These are phyloP conservation scores for Stenodera caucasica DNA, from an alignment of 2,888 invertebrate species.

Conservation along the genomic window DNA sequence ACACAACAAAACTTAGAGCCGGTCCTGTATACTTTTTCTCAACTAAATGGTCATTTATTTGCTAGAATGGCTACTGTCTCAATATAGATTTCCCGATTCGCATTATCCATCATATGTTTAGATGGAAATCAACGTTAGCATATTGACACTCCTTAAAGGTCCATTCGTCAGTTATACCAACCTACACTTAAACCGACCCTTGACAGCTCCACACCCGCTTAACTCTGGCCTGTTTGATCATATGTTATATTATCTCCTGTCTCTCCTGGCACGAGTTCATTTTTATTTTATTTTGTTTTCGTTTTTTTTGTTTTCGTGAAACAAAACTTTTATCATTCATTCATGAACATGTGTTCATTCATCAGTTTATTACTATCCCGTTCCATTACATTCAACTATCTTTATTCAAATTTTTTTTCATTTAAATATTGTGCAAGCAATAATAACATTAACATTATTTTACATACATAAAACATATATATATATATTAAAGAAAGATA, in stretches of 20 bases:
- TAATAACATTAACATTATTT: constrained; percentile 13
- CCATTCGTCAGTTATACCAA: constrained; percentile 38
- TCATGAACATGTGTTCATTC: constrained; percentile 53
- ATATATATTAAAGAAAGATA: constrained; percentile 20
- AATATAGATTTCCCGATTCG: too few relatives aligned
- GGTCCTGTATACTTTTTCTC: too few relatives aligned
- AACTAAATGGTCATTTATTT: too few relatives aligned
- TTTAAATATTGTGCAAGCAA: constrained; percentile 20
- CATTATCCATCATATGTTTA: background rate
- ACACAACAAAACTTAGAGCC: constrained; percentile 19
- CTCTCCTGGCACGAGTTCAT: constrained; percentile 41
- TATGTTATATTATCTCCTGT: constrained; percentile 41
- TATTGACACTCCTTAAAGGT: constrained; percentile 41
- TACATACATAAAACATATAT: constrained; percentile 24
- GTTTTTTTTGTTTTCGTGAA: too few relatives aligned
- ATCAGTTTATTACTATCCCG: constrained; percentile 37
- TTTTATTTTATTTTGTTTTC: constrained; percentile 31
- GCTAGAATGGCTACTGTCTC: too few relatives aligned
- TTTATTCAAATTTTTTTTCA: constrained; percentile 1
- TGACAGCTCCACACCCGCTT: constrained; percentile 49
- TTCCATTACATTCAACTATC: constrained; percentile 15
- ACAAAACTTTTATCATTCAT: constrained; percentile 50
- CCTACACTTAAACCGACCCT: constrained; percentile 46
- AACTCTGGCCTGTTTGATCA: constrained; percentile 45
- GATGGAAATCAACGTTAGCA: constrained; percentile 35